Percentiles rank a stretch among this genome's conserved stretches.
Evolutionary conservation across 2,113 vertebrate genomes (phyloP).

Genomic region (Gymnorhina tibicen): DNA sequence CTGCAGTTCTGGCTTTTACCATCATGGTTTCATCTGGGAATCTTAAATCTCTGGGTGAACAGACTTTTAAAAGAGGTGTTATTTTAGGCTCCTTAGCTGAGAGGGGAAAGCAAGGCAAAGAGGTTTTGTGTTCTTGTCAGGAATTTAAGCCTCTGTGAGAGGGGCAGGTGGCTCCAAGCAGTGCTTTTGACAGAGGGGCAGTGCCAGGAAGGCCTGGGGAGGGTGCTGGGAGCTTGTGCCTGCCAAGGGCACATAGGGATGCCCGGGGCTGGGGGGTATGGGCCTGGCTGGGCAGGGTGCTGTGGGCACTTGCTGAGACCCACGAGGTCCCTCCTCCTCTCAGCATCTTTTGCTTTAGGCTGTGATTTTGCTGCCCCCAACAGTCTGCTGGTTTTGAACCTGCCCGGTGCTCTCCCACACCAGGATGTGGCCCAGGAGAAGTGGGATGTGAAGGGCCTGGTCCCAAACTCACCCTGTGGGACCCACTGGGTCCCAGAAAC

Average conservation of each 20-base stretch:
- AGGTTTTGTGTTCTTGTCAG: neutral
- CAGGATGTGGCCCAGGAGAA: neutral
- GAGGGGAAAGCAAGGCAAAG: neutral
- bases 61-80: neutral
- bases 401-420: neutral
- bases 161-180: neutral
- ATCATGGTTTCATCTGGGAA: neutral
- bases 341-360: constrained; percentile 25
- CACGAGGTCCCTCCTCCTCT: neutral
- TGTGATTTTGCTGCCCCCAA: constrained; percentile 68
- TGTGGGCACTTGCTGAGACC: neutral
- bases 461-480: neutral
- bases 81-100: neutral
- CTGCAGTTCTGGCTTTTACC: neutral
- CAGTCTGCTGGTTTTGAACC: constrained; percentile 51
- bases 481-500: neutral
- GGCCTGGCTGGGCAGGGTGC: neutral
- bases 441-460: neutral
- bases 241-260: neutral
- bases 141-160: neutral
- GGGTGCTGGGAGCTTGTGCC: neutral
- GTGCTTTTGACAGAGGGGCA: neutral
- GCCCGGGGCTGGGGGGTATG: neutral
- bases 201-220: neutral
- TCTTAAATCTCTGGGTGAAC: neutral